These are phyloP conservation scores for Lineus longissimus DNA, from an alignment of 1,140 invertebrate species.

Conservation along the genomic window DNA sequence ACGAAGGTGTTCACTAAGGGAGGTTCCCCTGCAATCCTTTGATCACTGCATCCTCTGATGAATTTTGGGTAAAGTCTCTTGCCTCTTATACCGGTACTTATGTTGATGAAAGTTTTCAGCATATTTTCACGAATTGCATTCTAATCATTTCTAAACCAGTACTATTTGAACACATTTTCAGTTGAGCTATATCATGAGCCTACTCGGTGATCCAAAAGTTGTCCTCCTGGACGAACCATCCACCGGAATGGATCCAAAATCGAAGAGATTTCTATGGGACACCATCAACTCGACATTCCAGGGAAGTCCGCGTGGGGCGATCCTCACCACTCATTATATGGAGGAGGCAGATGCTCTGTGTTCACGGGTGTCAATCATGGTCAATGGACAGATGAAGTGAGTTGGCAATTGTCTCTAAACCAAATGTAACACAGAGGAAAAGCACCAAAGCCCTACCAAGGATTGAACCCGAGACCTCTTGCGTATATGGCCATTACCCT, in stretches of 20 bases:
- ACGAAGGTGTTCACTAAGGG: too few species aligned
- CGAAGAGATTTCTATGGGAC: conserved; percentile 86
- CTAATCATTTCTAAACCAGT: too few species aligned
- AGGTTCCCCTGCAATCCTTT: too few species aligned
- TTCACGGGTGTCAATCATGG: conserved; percentile 56
- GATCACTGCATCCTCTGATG: too few species aligned
- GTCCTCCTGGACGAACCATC: conserved; percentile 84
- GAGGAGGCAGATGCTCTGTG: conserved; percentile 80
- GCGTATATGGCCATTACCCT: too few species aligned
- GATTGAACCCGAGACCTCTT: too few species aligned
- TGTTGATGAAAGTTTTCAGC: too few species aligned
- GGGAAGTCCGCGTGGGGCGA: conserved; percentile 65
- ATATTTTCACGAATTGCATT: too few species aligned
- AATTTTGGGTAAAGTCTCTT: neutral
- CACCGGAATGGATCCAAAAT: conserved; percentile 88
- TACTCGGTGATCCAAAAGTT: conserved; percentile 76
- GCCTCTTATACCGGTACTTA: too few species aligned
- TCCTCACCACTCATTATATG: conserved; percentile 88
- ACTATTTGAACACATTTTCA: conserved; percentile 29
- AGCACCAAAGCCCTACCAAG: too few species aligned
- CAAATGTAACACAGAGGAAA: too few species aligned
- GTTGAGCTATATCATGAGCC: conserved; percentile 81
- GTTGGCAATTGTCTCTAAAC: too few species aligned
- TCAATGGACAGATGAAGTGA: conserved; percentile 59
- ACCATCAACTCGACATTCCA: conserved; percentile 62